phyloP scores from a whole-genome alignment of 92 coral and sea anemone genomes.

The Epizoanthus ramosus region DNA sequence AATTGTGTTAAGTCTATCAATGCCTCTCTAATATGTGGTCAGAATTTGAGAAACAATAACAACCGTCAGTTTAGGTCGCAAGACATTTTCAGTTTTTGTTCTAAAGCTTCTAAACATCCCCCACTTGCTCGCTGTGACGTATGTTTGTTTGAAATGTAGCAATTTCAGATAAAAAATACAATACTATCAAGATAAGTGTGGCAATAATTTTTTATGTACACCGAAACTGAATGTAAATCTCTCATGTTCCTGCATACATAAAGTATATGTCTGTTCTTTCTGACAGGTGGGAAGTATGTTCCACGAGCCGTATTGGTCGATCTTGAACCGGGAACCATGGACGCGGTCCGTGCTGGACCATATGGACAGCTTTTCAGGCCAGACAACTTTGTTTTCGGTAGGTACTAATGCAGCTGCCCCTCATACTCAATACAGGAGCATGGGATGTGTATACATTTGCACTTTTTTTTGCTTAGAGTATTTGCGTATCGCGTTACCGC shows the following conservation, averaged over 20 bases:
- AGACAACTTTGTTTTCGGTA: constrained; percentile 90
- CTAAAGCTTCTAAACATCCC: constrained; percentile 20
- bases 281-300: constrained; percentile 82
- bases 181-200: too few species aligned
- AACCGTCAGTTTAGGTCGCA: not conserved
- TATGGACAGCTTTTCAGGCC: constrained; percentile 92
- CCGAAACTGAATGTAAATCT: not conserved
- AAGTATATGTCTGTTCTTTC: not conserved
- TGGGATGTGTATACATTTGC: not conserved
- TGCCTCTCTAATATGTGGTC: not conserved
- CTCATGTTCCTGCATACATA: not conserved
- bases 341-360: constrained; percentile 83
- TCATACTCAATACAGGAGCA: not conserved
- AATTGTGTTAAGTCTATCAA: not conserved
- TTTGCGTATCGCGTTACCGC: not conserved
- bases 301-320: constrained; percentile 91
- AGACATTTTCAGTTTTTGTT: not conserved
- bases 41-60: not conserved
- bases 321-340: constrained; percentile 95
- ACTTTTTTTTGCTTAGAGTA: too few species aligned
- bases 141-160: not conserved
- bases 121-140: not conserved
- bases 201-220: too few species aligned
- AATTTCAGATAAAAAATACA: not conserved
- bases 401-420: constrained; percentile 3